Conservation (phyloP, 2,113 vertebrate species). For the Anguilla japonica region DNA sequence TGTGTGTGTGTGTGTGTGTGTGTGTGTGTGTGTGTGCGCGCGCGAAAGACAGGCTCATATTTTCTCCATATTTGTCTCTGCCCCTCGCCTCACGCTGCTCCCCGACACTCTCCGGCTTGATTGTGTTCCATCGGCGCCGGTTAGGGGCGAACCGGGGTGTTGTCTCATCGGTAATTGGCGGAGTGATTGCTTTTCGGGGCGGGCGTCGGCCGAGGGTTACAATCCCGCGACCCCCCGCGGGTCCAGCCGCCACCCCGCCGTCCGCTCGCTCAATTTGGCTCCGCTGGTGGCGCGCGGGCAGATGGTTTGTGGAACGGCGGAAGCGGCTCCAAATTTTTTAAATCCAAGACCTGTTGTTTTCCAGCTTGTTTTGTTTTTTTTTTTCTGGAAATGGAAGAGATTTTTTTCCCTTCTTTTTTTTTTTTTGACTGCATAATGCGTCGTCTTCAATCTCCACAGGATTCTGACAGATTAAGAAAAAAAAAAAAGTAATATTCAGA, state of each 20-base stretch:
- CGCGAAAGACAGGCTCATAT: not conserved
- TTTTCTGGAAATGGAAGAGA: not conserved
- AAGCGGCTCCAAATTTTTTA: not conserved
- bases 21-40: no score
- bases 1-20: not conserved
- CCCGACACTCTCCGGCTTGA: not conserved
- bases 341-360: not conserved
- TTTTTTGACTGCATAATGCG: not conserved
- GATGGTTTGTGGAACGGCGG: not conserved
- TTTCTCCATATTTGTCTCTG: not conserved
- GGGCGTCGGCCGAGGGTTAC: not conserved
- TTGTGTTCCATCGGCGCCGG: not conserved
- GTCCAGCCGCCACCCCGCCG: not conserved
- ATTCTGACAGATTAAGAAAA: not conserved
- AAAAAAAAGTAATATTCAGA: not conserved
- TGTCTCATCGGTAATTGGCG: not conserved
- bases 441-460: not conserved
- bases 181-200: conserved; percentile 15
- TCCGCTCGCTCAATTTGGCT: not conserved
- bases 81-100: not conserved
- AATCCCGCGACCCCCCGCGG: not conserved
- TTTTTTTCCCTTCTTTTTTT: not conserved
- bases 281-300: not conserved
- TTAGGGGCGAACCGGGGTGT: not conserved
- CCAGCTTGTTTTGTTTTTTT: not conserved